Percentiles rank a stretch among this genome's conserved stretches.
Conservation (phyloP, 2,888 invertebrate species). For the Sesia apiformis region DNA sequence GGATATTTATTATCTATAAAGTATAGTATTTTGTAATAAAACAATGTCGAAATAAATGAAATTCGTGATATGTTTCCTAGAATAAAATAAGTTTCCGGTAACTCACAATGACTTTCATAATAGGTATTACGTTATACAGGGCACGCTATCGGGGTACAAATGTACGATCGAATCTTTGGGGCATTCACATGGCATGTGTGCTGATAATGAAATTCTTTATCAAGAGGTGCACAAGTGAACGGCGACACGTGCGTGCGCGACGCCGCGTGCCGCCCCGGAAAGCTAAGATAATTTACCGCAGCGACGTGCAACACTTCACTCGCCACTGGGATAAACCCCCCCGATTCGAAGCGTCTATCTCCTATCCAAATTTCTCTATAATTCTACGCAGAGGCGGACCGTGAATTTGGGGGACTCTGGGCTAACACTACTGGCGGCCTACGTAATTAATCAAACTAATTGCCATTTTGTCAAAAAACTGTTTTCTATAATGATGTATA, state of each 20-base stretch:
- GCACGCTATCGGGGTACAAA: background rate
- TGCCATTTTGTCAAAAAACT: no score
- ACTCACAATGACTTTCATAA: background rate
- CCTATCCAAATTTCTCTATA: background rate
- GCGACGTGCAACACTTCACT: slow-evolving; percentile 6
- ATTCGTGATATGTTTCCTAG: background rate
- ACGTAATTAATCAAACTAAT: no score
- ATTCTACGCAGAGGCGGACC: slow-evolving; percentile 27
- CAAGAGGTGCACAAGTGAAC: slow-evolving; percentile 38
- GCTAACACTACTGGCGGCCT: no score
- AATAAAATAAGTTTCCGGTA: background rate
- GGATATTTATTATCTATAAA: no score
- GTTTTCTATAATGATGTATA: no score
- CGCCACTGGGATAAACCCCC: slow-evolving; percentile 21
- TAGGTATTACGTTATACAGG: background rate
- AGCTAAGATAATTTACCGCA: background rate
- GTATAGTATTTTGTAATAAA: no score
- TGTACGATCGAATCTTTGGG: slow-evolving; percentile 25
- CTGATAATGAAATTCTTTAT: slow-evolving; percentile 64
- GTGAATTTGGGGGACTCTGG: no score
- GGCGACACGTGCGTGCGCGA: slow-evolving; percentile 37
- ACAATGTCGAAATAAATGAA: no score
- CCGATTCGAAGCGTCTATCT: slow-evolving; percentile 15
- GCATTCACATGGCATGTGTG: slow-evolving; percentile 38
- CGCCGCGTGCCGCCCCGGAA: slow-evolving; percentile 1